These are phyloP conservation scores for Himalopsyche tibetana DNA, from an alignment of 2,888 invertebrate genomes.

Conservation along the genomic window DNA sequence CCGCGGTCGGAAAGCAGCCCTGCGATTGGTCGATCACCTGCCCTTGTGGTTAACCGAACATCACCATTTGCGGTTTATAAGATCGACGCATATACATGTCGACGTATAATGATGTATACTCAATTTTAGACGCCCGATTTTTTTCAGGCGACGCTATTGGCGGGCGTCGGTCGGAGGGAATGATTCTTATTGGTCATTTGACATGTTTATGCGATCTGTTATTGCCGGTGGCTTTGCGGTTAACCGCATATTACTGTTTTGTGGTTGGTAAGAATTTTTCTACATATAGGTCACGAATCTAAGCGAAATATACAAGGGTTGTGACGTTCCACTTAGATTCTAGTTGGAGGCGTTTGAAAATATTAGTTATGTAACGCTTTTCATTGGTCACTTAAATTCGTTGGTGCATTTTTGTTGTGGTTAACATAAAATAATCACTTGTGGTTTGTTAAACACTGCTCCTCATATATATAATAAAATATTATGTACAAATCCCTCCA, in stretches of 20 bases:
- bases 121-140: slow-evolving; percentile 45
- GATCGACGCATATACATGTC: slow-evolving; percentile 69
- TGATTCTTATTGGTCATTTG: slow-evolving; percentile 54
- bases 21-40: slow-evolving; percentile 79
- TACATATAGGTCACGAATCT: not conserved
- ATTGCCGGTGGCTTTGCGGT: slow-evolving; percentile 72
- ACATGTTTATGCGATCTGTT: slow-evolving; percentile 66
- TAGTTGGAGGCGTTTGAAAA: slow-evolving; percentile 64
- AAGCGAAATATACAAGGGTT: not conserved
- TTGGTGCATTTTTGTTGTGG: not conserved
- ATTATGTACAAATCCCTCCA: not conserved
- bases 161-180: slow-evolving; percentile 66
- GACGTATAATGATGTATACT: slow-evolving; percentile 65
- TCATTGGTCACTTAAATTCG: slow-evolving; percentile 68
- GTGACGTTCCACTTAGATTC: not conserved
- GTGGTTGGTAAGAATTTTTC: slow-evolving; percentile 26
- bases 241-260: slow-evolving; percentile 72
- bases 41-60: slow-evolving; percentile 75
- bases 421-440: not conserved
- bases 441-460: not conserved
- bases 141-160: slow-evolving; percentile 71
- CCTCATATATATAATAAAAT: not conserved
- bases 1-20: slow-evolving; percentile 78
- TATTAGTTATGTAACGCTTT: slow-evolving; percentile 67
- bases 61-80: slow-evolving; percentile 78